Conservation (phyloP, 2,888 invertebrate genomes). For the Orchesella flavescens region DNA sequence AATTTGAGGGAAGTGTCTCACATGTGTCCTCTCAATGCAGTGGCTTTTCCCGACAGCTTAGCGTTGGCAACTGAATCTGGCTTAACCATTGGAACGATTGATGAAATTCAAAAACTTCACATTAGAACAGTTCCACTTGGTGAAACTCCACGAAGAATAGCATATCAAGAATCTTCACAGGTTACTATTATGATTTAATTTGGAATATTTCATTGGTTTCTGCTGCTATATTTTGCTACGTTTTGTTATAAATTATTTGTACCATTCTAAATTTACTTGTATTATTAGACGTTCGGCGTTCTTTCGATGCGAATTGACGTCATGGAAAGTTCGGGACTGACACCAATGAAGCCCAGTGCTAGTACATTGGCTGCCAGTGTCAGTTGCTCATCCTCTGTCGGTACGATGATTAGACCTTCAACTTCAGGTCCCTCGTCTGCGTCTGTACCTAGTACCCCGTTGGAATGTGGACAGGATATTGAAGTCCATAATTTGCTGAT, state of each 20-base stretch:
- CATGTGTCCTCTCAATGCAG: slow-evolving; percentile 97
- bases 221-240: too few relatives aligned
- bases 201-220: too few relatives aligned
- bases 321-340: slow-evolving; percentile 83
- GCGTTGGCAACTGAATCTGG: slow-evolving; percentile 91
- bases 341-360: slow-evolving; percentile 82
- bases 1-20: slow-evolving; percentile 94
- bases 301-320: slow-evolving; percentile 92
- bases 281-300: slow-evolving; percentile 91
- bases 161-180: slow-evolving; percentile 93
- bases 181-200: slow-evolving; percentile 73
- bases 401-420: slow-evolving; percentile 70
- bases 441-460: slow-evolving; percentile 55
- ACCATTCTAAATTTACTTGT: too few relatives aligned
- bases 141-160: slow-evolving; percentile 94
- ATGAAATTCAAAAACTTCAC: slow-evolving; percentile 98
- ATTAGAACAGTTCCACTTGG: slow-evolving; percentile 95
- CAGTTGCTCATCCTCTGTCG: slow-evolving; percentile 71
- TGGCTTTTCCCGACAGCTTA: slow-evolving; percentile 93
- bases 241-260: too few relatives aligned
- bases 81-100: slow-evolving; percentile 96
- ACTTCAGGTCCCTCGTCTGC: slow-evolving; percentile 72
- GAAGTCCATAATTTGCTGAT: slow-evolving; percentile 92
- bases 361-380: slow-evolving; percentile 77
- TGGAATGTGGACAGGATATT: slow-evolving; percentile 86